Base-by-base conservation (phyloP, 2,797 vertebrate genomes). In the Neosalanx taihuensis region DNA sequence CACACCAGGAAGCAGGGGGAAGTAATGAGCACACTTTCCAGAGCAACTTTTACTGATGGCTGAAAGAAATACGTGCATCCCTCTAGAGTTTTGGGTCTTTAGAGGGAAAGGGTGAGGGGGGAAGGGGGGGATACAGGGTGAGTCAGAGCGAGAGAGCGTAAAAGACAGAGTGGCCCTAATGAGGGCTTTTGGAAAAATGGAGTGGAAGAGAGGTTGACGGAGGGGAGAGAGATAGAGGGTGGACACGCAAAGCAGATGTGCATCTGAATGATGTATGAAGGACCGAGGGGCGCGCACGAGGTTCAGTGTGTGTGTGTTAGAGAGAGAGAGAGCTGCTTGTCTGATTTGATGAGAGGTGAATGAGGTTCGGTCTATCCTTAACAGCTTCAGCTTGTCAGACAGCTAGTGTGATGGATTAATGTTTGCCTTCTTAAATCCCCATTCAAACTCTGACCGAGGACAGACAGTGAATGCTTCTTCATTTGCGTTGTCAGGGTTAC, bases 401-500 rank as follows among this genome's bases (percentile, higher is more conserved):
- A 74, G 82, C 77, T 73, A 73, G 67, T 29, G 30, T 86, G 79
- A 89, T 90, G 89, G 89, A 90, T 91, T 86, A 76, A 82, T 85
- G 80, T 88, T 89, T 87, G 82, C 79, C 75, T n/a, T 74, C 78
- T 72, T 64, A 83, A 80, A 82, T 72, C 76, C 72, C 69, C 72
- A 75, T 72, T 70, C 73, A 75, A 83, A 75, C 74, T 76, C 69
- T 18, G 71, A 83, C 81, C 59, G 49, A 79, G 85, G 67, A 85
- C 72, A 81, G 75, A 76, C 67, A 76, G 70, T 67, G 81, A 81
- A 90, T 88, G 84, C 78, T 86, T 90, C 85, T 91, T 92, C 89
- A 90, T 91, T 89, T 85, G 76, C 29, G 71, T 85, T 89, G 89
- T 87, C 88, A 87, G 79, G 75, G 80, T 80, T 84, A 88, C 87